Evolutionary conservation across 2,888 invertebrate species (phyloP).

Genomic region (Stenotaenia linearis): DNA sequence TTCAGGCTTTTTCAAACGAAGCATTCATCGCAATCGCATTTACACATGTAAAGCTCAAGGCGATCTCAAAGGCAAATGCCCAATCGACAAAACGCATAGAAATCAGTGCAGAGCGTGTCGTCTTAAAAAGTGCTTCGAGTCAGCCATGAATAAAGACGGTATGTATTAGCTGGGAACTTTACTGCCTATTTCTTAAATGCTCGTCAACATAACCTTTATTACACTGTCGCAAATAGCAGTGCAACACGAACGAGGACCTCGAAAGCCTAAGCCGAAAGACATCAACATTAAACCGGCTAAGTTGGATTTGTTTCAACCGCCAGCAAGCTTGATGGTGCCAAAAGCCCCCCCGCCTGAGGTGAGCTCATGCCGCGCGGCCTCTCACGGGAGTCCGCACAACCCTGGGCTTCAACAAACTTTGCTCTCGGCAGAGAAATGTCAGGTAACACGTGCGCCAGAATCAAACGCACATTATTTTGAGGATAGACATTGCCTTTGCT

Average conservation of each 20-base stretch:
- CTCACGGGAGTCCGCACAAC: constrained; percentile 32
- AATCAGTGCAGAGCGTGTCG: constrained; percentile 96
- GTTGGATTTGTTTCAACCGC: constrained; percentile 28
- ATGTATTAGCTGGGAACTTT: constrained; percentile 50
- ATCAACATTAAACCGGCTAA: constrained; percentile 39
- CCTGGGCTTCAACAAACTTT: constrained; percentile 41
- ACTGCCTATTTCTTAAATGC: background rate
- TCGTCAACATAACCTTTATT: background rate
- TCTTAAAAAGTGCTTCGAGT: constrained; percentile 89
- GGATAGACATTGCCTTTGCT: background rate
- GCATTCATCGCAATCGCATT: constrained; percentile 90
- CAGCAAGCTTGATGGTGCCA: constrained; percentile 34
- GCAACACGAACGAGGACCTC: constrained; percentile 91
- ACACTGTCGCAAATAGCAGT: constrained; percentile 61
- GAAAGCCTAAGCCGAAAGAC: constrained; percentile 75
- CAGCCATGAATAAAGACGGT: constrained; percentile 98
- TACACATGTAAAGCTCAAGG: constrained; percentile 96
- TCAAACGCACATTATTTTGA: background rate
- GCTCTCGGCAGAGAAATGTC: constrained; percentile 41
- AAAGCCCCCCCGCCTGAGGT: constrained; percentile 32
- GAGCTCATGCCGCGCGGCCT: constrained; percentile 30
- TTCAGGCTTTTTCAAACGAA: constrained; percentile 92
- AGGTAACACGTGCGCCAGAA: constrained; percentile 35
- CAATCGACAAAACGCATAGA: constrained; percentile 92
- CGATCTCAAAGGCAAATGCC: constrained; percentile 84